phyloP scores from a whole-genome alignment of 2,888 invertebrate species.

The Calameuta pallipes region DNA sequence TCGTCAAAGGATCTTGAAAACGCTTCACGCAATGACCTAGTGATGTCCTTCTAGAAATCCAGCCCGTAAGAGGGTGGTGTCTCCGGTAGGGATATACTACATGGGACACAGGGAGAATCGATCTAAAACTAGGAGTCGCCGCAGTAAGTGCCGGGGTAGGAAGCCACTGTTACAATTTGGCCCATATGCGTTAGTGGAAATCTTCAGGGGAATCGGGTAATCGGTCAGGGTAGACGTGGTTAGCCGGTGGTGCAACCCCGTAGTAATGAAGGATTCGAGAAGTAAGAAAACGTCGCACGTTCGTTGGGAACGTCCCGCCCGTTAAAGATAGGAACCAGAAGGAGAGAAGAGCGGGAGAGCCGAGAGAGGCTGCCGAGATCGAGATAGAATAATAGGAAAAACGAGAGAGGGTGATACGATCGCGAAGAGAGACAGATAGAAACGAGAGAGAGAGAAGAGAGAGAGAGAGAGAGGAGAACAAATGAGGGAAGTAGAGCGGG shows the following conservation, averaged over 20 bases:
- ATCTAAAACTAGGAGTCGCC: constrained; percentile 66
- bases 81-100: constrained; percentile 43
- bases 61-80: constrained; percentile 33
- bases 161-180: constrained; percentile 60
- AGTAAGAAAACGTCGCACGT: constrained; percentile 28
- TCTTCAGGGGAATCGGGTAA: constrained; percentile 50
- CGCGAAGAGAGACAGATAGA: constrained; percentile 24
- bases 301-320: constrained; percentile 41
- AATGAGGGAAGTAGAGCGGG: no score
- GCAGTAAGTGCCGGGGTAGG: constrained; percentile 60
- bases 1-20: no score
- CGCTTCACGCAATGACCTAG: no score
- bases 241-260: constrained; percentile 25
- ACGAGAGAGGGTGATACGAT: constrained; percentile 8
- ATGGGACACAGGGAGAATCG: constrained; percentile 58
- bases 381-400: constrained; percentile 19
- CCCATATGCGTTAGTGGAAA: constrained; percentile 54
- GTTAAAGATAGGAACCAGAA: constrained; percentile 22
- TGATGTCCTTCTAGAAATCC: no score
- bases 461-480: no score
- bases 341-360: constrained; percentile 13
- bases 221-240: constrained; percentile 45
- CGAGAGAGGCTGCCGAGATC: constrained; percentile 6
- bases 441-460: not conserved
- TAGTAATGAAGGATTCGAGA: constrained; percentile 19